A percentile compares a stretch with the other conserved stretches of the same genome.
Evolutionary conservation across 2,888 invertebrate genomes (phyloP).

Genomic region (Tanypteryx hageni): DNA sequence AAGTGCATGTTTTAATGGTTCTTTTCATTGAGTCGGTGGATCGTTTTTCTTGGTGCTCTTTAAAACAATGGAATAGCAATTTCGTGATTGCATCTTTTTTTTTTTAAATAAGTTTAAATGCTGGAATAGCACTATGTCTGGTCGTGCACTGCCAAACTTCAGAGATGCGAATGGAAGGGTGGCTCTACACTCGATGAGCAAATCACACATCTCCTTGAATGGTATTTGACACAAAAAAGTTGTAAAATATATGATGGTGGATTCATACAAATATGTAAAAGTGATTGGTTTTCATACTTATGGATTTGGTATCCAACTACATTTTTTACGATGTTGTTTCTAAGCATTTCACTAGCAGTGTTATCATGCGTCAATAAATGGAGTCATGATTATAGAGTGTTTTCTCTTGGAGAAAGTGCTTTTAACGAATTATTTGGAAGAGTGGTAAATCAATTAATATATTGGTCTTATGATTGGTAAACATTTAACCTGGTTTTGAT

Average conservation of each 20-base stretch:
- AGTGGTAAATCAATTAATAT: constrained; percentile 50
- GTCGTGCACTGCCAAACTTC: constrained; percentile 65
- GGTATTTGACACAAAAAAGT: constrained; percentile 57
- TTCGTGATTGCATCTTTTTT: constrained; percentile 26
- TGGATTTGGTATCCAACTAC: constrained; percentile 56
- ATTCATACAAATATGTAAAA: constrained; percentile 58
- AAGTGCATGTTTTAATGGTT: constrained; percentile 59
- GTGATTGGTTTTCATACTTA: constrained; percentile 60
- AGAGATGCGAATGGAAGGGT: constrained; percentile 36
- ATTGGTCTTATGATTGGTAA: constrained; percentile 62
- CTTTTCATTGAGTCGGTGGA: constrained; percentile 62
- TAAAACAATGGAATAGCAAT: constrained; percentile 43
- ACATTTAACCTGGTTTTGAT: constrained; percentile 65
- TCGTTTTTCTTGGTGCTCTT: constrained; percentile 62
- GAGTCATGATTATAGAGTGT: constrained; percentile 44
- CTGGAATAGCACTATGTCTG: constrained; percentile 64
- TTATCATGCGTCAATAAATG: constrained; percentile 52
- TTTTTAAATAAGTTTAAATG: constrained; percentile 63
- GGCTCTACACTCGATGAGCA: constrained; percentile 52
- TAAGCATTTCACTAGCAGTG: constrained; percentile 63
- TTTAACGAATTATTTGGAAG: constrained; percentile 54
- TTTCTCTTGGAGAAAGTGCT: constrained; percentile 42
- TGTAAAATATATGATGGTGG: constrained; percentile 62
- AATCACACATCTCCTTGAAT: constrained; percentile 63
- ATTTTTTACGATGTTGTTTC: constrained; percentile 62